Conservation (phyloP, 2,888 invertebrate species). For the Odontothrips loti region DNA sequence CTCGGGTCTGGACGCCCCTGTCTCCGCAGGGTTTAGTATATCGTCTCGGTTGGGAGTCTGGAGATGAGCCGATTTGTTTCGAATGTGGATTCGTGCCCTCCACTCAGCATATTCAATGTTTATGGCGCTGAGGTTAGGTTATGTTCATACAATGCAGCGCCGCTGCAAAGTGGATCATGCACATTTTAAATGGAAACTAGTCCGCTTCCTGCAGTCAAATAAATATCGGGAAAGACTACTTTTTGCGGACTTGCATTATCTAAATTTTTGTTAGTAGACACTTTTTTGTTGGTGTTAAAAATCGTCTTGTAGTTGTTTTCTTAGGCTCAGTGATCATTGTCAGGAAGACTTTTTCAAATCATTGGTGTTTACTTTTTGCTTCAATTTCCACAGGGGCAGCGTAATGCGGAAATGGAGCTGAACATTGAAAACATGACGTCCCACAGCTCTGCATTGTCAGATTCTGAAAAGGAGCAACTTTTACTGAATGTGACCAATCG, state of each 20-base stretch:
- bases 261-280: too few relatives aligned
- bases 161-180: background rate
- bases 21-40: too few relatives aligned
- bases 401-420: background rate
- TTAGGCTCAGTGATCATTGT: background rate
- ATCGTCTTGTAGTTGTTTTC: too few relatives aligned
- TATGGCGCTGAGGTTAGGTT: constrained; percentile 4
- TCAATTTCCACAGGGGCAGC: background rate
- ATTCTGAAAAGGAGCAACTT: background rate
- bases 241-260: too few relatives aligned
- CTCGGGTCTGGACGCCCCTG: too few relatives aligned
- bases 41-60: too few relatives aligned
- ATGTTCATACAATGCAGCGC: background rate
- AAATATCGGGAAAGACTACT: too few relatives aligned
- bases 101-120: background rate
- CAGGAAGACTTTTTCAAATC: background rate
- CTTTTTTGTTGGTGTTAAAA: too few relatives aligned
- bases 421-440: background rate
- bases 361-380: background rate
- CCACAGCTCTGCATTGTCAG: background rate
- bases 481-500: background rate
- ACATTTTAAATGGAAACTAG: too few relatives aligned
- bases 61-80: too few relatives aligned
- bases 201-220: too few relatives aligned
- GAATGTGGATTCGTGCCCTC: too few relatives aligned